A percentile compares a stretch with the other conserved stretches of the same genome.
Evolutionary conservation across 2,113 vertebrate species (phyloP).

Genomic region (Sylvietta virens): DNA sequence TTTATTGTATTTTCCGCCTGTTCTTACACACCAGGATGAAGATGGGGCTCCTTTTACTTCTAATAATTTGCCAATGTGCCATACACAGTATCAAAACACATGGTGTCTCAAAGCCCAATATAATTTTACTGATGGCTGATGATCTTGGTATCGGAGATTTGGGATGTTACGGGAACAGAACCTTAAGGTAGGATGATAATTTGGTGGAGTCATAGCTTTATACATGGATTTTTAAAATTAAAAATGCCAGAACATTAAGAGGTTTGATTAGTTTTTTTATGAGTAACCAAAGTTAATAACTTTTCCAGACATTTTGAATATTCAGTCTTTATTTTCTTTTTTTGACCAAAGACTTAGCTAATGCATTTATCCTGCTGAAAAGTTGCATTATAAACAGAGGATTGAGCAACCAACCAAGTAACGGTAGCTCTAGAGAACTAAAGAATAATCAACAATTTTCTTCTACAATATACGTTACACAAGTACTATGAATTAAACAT

Average conservation of each 20-base stretch:
- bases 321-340: not conserved
- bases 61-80: constrained; percentile 24
- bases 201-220: not conserved
- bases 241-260: not conserved
- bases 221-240: not conserved
- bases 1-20: not conserved
- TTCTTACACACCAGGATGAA: constrained; percentile 23
- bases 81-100: not conserved
- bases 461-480: not conserved
- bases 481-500: not conserved
- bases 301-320: not conserved
- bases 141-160: constrained; percentile 90
- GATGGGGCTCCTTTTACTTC: constrained; percentile 61
- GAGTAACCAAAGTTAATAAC: not conserved
- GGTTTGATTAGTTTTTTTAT: not conserved
- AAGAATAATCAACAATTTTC: not conserved
- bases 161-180: constrained; percentile 88
- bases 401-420: not conserved
- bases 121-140: constrained; percentile 86
- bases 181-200: constrained; percentile 75
- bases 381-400: not conserved
- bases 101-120: constrained; percentile 64
- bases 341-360: not conserved
- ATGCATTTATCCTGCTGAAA: not conserved
- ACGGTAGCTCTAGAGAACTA: not conserved